Evolutionary conservation across 2,113 vertebrate species (phyloP), one percentile per base, ranked within the genome.

Genomic region (Pygoscelis antarcticus): DNA sequence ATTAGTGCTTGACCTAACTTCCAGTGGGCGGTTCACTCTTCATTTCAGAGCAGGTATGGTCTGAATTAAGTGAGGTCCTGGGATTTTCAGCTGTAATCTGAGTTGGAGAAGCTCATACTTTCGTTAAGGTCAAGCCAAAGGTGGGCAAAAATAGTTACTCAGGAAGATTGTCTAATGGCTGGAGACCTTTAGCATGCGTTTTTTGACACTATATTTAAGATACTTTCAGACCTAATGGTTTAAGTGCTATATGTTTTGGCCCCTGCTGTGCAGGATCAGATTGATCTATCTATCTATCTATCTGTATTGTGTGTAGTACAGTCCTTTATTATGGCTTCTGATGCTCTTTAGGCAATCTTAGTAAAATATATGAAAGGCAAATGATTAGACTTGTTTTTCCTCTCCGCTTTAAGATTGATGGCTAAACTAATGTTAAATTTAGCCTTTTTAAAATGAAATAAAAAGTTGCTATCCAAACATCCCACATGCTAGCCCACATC

Each of bases 261-360:
- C 15, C 13, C 25, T 78, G 42, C 17, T 83, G 23, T 83, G 42
- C n/a, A 71, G 30, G 76, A 38, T 60, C 18, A 19, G 27, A 44
- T 42, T 6, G 42, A 42, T 40, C 32, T 30, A 15, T 61, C 54
- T 89, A 15, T 61, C 54, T 89, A 17, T 61, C 54, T 91, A 1
- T 44, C 38, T 51, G 27, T 51, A n/a, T 42, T 0, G 0, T 46
- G 29, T 70, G 13, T 47, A 62, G 6, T 58, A 26, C 19, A 19
- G 55, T 55, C 36, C 36, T 76, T 80, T 38, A 42, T 89, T 79
- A 54, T 44, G 27, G 70, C 6, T 87, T 94, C 46, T 66, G 32
- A 47, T 71, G 29, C 11, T 82, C 15, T 65, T 68, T 65, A 64
- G 72, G 16, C 7, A 57, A n/a, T 19, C 12, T 66, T 52, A 77